A percentile compares a stretch with the other conserved stretches of the same genome.
These are phyloP conservation scores for Drosophila nikananu DNA, from an alignment of 1,140 invertebrate species.

Conservation along the genomic window DNA sequence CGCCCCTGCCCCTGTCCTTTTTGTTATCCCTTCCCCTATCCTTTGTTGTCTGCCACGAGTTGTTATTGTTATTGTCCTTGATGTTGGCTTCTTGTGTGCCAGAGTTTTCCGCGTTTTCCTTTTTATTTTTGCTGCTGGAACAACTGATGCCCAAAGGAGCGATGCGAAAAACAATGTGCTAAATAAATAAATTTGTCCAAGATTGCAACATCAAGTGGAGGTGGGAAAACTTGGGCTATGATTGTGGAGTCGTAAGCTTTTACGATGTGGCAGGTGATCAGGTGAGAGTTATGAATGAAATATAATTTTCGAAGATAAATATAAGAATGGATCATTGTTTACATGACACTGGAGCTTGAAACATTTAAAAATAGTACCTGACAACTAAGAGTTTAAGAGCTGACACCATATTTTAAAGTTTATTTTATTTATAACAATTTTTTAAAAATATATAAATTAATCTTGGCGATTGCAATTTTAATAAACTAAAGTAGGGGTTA, in stretches of 20 bases:
- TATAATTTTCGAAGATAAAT: not conserved
- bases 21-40: slow-evolving; percentile 2
- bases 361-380: not conserved
- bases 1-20: not conserved
- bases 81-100: slow-evolving; percentile 37
- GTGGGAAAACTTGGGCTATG: slow-evolving; percentile 29
- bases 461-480: not conserved
- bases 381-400: not conserved
- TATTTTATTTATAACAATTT: not conserved
- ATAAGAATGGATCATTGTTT: not conserved
- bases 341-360: not conserved
- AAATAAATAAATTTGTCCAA: slow-evolving; percentile 74
- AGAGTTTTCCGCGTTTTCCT: slow-evolving; percentile 29
- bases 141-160: slow-evolving; percentile 58
- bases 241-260: slow-evolving; percentile 23
- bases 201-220: slow-evolving; percentile 52
- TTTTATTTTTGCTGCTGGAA: not conserved
- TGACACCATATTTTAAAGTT: not conserved
- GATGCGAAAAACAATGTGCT: slow-evolving; percentile 65
- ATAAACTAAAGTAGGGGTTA: not conserved
- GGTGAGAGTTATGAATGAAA: slow-evolving; percentile 11
- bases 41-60: slow-evolving; percentile 66
- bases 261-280: slow-evolving; percentile 37
- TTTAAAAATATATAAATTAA: not conserved
- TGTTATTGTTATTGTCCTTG: slow-evolving; percentile 46